phyloP scores from a whole-genome alignment of 2,113 vertebrate species.

The Trogon melanurus region DNA sequence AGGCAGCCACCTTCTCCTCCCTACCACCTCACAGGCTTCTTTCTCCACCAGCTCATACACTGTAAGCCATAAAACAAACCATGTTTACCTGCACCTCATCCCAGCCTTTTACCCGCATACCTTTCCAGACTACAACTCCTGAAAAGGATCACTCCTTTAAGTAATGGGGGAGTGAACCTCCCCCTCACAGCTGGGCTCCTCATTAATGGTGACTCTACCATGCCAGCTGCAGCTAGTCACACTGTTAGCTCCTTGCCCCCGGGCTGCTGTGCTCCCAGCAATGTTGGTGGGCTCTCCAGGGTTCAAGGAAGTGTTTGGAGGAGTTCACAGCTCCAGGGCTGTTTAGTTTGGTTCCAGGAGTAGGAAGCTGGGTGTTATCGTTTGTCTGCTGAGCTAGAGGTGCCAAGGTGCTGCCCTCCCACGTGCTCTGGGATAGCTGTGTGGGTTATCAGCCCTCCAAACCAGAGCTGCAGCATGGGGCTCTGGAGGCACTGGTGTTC shows the following conservation, averaged over 20 bases:
- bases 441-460: neutral
- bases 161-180: neutral
- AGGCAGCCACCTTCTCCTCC: too few species aligned
- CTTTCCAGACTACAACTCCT: neutral
- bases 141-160: neutral
- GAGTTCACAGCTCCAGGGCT: neutral
- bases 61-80: neutral
- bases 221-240: neutral
- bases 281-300: neutral
- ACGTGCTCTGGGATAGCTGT: neutral
- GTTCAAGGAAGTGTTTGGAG: neutral
- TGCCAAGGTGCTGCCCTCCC: neutral
- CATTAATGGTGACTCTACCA: accelerated
- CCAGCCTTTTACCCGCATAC: neutral
- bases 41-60: neutral
- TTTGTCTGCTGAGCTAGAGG: neutral
- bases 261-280: neutral
- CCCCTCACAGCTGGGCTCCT: neutral
- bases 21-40: accelerated
- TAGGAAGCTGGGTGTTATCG: neutral
- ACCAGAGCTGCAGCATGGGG: accelerated
- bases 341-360: neutral
- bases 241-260: accelerated
- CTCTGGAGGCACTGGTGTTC: neutral
- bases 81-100: neutral